phyloP scores from a whole-genome alignment of 2,113 vertebrate species.

The Condylura cristata region DNA sequence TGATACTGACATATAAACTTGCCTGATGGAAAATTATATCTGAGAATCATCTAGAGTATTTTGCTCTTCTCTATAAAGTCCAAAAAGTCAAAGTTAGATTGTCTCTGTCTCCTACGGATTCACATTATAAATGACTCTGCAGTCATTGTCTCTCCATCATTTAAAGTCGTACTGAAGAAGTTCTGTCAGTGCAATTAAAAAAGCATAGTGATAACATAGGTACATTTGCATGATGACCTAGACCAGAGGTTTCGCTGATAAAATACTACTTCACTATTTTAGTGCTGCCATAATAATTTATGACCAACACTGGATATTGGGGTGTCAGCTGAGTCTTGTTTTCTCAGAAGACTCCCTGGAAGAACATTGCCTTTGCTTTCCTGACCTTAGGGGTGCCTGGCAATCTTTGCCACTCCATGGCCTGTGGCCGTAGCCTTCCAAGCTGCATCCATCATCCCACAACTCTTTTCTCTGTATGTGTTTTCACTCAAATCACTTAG shows the following conservation, averaged over 20 bases:
- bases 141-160: neutral
- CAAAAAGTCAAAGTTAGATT: neutral
- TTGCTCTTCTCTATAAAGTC: neutral
- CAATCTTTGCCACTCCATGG: neutral
- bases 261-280: neutral
- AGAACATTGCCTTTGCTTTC: neutral
- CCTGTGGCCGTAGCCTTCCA: no score
- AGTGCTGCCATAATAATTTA: neutral
- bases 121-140: neutral
- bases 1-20: neutral
- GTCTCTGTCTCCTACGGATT: neutral
- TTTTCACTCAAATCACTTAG: neutral
- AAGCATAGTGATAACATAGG: neutral
- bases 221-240: neutral
- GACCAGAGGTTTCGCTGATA: neutral
- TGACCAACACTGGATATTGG: neutral
- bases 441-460: neutral
- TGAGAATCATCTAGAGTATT: neutral
- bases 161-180: neutral
- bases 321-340: neutral
- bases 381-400: neutral
- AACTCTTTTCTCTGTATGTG: fast-evolving
- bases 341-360: neutral
- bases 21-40: neutral
- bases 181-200: neutral